phyloP scores from a whole-genome alignment of 2,888 invertebrate species.

The Anodontia alba region DNA sequence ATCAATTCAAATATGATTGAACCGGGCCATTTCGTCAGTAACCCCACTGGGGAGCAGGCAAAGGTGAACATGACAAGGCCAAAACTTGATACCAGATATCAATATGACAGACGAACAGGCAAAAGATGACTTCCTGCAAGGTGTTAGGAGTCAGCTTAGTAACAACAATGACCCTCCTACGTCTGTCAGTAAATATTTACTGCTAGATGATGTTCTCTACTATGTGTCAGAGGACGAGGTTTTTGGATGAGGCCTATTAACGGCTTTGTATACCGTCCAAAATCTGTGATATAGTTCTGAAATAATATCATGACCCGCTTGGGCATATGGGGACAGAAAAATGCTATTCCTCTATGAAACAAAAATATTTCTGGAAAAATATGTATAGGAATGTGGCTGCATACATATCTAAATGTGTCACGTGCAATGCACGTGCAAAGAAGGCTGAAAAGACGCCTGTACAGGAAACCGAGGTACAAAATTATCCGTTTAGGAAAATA shows the following conservation, averaged over 20 bases:
- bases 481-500: no score
- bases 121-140: not conserved
- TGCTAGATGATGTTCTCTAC: not conserved
- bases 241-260: not conserved
- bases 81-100: not conserved
- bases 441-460: no score
- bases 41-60: not conserved
- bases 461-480: no score
- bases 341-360: no score
- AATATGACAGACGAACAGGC: not conserved
- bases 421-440: no score
- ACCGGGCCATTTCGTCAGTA: not conserved
- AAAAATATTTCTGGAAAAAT: no score
- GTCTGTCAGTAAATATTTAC: not conserved
- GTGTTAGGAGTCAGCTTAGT: not conserved
- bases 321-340: no score
- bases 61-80: not conserved
- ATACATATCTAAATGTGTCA: no score
- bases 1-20: not conserved
- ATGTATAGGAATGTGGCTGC: no score
- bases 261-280: not conserved
- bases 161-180: not conserved
- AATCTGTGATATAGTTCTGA: not conserved
- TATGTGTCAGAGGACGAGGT: not conserved
- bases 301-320: no score